A percentile compares a stretch with the other conserved stretches of the same genome.
Evolutionary conservation across 2,113 vertebrate species (phyloP).

Genomic region (Chinchilla lanigera): DNA sequence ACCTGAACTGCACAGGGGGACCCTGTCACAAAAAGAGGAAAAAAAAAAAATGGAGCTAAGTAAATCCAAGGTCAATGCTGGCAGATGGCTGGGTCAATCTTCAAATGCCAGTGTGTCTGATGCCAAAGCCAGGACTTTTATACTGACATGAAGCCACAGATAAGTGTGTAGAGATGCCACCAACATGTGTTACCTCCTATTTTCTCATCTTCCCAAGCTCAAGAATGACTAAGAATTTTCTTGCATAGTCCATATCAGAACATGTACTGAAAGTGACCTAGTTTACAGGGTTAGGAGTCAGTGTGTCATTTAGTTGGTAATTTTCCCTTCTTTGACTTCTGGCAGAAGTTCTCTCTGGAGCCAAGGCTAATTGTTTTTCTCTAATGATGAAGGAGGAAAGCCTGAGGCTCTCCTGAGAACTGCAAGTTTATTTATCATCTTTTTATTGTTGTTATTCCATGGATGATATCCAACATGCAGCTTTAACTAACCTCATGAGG

Average conservation of each 20-base stretch:
- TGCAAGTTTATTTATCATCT: constrained; percentile 69
- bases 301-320: constrained; percentile 36
- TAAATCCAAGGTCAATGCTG: not conserved
- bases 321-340: constrained; percentile 69
- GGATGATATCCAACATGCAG: constrained; percentile 52
- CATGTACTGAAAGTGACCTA: not conserved
- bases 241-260: not conserved
- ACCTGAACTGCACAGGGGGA: no score
- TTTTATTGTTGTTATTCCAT: constrained; percentile 39
- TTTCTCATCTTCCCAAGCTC: constrained; percentile 16
- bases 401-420: constrained; percentile 54
- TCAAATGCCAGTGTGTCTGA: not conserved
- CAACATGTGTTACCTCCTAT: not conserved
- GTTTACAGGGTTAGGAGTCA: constrained; percentile 2
- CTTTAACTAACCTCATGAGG: constrained; percentile 43
- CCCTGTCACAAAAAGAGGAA: not conserved
- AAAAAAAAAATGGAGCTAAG: not conserved
- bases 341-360: constrained; percentile 42
- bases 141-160: not conserved
- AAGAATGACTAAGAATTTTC: constrained; percentile 32
- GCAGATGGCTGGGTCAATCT: not conserved
- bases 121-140: not conserved
- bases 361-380: constrained; percentile 58
- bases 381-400: constrained; percentile 50
- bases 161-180: not conserved